These are phyloP conservation scores for Ophraella communa DNA, from an alignment of 2,888 invertebrate species.

Conservation along the genomic window DNA sequence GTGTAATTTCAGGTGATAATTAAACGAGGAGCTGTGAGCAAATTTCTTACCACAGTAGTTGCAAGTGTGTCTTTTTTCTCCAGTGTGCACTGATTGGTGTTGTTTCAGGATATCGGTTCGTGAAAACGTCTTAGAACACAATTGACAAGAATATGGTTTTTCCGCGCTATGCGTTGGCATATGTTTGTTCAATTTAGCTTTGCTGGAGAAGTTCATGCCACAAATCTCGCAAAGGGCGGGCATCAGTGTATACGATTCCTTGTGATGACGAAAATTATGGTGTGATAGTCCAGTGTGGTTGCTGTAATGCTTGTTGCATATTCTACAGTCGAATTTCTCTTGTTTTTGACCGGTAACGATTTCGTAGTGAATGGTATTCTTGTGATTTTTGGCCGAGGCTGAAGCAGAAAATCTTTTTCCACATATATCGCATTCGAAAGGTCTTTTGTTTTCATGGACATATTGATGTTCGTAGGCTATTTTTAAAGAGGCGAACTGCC, in stretches of 20 bases:
- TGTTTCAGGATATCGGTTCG: conserved; percentile 33
- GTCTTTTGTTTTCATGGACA: conserved; percentile 62
- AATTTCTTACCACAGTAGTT: conserved; percentile 41
- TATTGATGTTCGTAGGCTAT: conserved; percentile 60
- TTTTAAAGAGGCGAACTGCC: conserved; percentile 54
- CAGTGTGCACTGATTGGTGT: conserved; percentile 45
- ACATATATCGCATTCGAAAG: conserved; percentile 64
- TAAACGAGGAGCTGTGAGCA: conserved; percentile 19
- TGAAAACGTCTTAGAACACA: conserved; percentile 37
- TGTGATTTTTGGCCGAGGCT: conserved; percentile 63
- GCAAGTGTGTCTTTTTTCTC: conserved; percentile 41
- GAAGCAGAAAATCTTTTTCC: conserved; percentile 60
- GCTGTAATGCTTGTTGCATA: conserved; percentile 60
- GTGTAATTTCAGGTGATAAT: conserved; percentile 42
- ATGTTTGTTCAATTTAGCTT: conserved; percentile 41
- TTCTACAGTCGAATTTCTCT: conserved; percentile 58
- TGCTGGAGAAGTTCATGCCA: conserved; percentile 40
- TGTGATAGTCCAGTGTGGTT: conserved; percentile 53
- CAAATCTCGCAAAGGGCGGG: conserved; percentile 63
- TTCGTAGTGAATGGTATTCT: conserved; percentile 61
- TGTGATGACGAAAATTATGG: conserved; percentile 56
- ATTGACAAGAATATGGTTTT: conserved; percentile 41
- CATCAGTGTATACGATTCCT: conserved; percentile 43
- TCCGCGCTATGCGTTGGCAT: conserved; percentile 44
- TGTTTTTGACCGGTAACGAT: conserved; percentile 52